phyloP scores from a whole-genome alignment of 2,888 invertebrate species.

The Tillus elongatus region DNA sequence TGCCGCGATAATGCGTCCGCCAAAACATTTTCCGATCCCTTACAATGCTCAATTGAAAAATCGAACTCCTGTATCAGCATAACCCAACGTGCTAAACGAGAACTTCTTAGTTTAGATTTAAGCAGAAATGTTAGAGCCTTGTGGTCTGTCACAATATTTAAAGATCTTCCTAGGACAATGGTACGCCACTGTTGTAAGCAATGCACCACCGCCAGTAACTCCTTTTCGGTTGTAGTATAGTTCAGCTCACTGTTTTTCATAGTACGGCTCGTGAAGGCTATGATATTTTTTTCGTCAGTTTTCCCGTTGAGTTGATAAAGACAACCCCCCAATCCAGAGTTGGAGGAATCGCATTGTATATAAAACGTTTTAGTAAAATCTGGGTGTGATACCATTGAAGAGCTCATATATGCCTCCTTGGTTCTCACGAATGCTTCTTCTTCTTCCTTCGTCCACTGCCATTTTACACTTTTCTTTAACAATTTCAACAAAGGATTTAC shows the following conservation, averaged over 20 bases:
- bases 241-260: slow-evolving; percentile 9
- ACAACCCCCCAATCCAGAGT: slow-evolving; percentile 15
- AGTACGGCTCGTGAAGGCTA: slow-evolving; percentile 9
- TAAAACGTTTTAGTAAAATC: slow-evolving; percentile 6
- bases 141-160: not conserved
- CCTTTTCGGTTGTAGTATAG: slow-evolving; percentile 11
- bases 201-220: slow-evolving; percentile 10
- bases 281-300: slow-evolving; percentile 5
- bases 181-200: not conserved
- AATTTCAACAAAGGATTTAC: slow-evolving; percentile 6
- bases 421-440: slow-evolving; percentile 5
- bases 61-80: slow-evolving; percentile 13
- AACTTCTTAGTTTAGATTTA: not conserved
- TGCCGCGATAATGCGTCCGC: slow-evolving; percentile 10
- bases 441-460: slow-evolving; percentile 9
- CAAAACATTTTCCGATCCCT: slow-evolving; percentile 12
- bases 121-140: not conserved
- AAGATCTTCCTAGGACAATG: not conserved
- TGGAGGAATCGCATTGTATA: slow-evolving; percentile 10
- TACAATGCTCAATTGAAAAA: slow-evolving; percentile 10
- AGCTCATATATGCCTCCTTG: slow-evolving; percentile 9
- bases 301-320: slow-evolving; percentile 9
- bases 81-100: slow-evolving; percentile 9
- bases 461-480: slow-evolving; percentile 8
- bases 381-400: slow-evolving; percentile 9